Evolutionary conservation across 2,888 invertebrate species (phyloP).

Genomic region (Asteroscopus sphinx): DNA sequence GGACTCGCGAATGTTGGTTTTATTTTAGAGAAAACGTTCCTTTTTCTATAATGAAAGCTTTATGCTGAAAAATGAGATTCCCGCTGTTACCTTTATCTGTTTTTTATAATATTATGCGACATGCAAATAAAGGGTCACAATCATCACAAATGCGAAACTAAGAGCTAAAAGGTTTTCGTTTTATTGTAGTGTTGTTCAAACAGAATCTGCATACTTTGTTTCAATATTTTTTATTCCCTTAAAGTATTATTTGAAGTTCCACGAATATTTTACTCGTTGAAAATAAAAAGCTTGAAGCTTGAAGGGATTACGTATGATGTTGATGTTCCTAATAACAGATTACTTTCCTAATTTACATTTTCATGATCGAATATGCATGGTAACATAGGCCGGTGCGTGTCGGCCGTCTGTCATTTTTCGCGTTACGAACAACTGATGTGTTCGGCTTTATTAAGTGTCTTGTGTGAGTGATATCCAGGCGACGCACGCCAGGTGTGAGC

Average conservation of each 20-base stretch:
- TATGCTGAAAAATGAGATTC: slow-evolving; percentile 79
- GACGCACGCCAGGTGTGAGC: slow-evolving; percentile 72
- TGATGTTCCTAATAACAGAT: slow-evolving; percentile 47
- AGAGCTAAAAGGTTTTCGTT: slow-evolving; percentile 41
- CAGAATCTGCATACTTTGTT: slow-evolving; percentile 42
- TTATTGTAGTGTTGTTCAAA: slow-evolving; percentile 39
- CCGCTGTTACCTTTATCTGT: slow-evolving; percentile 77
- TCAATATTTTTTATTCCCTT: slow-evolving; percentile 28
- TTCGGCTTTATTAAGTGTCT: slow-evolving; percentile 84
- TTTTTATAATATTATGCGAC: slow-evolving; percentile 74
- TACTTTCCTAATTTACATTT: slow-evolving; percentile 51
- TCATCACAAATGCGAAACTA: slow-evolving; percentile 42
- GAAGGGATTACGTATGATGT: slow-evolving; percentile 42
- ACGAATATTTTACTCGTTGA: slow-evolving; percentile 14
- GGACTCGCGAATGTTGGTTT: slow-evolving; percentile 80
- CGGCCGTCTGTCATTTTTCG: slow-evolving; percentile 35
- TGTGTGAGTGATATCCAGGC: slow-evolving; percentile 81
- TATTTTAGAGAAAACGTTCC: slow-evolving; percentile 75
- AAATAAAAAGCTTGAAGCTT: slow-evolving; percentile 24
- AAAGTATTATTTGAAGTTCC: slow-evolving; percentile 25
- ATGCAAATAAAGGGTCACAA: slow-evolving; percentile 63
- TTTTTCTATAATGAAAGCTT: slow-evolving; percentile 80
- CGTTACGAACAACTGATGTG: slow-evolving; percentile 54
- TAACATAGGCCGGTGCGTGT: slow-evolving; percentile 40
- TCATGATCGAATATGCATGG: slow-evolving; percentile 48